Base-by-base conservation (phyloP, 2,113 vertebrate species). In the Phaethornis superciliosus region DNA sequence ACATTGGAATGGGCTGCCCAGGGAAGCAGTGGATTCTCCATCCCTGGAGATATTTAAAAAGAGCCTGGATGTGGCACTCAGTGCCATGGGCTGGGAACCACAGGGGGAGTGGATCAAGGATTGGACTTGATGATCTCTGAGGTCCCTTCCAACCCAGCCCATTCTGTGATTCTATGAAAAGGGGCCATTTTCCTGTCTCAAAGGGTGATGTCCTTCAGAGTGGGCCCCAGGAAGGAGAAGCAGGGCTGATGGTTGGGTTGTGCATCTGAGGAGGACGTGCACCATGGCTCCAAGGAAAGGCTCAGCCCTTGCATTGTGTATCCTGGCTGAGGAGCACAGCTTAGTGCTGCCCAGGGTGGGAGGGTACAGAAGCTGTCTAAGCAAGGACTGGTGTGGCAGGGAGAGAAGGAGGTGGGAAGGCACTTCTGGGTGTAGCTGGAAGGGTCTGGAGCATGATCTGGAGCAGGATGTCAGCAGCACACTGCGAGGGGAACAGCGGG, bases 361-460 rank as follows among this genome's bases (percentile, higher is more conserved):
- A 67, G 40, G 40, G 26, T n/a, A 47, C 15, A 46, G 44, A 40
- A 65, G 52, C 52, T 70, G 64, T 46, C 58, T 16, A 55, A 59
- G 58, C 21, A 40, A 22, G 27, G 0, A 0, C 63, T 60, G 46
- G 11, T 37, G 42, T n/a, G 52, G 3, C 42, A n/a, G 12, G 46
- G 7, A 60, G 32, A 55, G 55, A n/a, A 80, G 44, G 44, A 44
- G n/a, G 24, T 40, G 83, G 35, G 15, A 24, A 40, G 37, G 26
- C 26, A 17, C 67, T 21, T 0, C 7, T 1, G 5, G n/a, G 28
- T 30, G 58, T n/a, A 30, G 47, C 37, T 0, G 0, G 54, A 63
- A 42, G n/a, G 21, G 10, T 70, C 52, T 68, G 49, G 24, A 64
- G 47, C 17, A 32, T 10, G 10, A 2, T 2, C 2, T 44, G 83